These are phyloP conservation scores for Mythimna albipuncta DNA, from an alignment of 2,888 invertebrate genomes.

Conservation along the genomic window DNA sequence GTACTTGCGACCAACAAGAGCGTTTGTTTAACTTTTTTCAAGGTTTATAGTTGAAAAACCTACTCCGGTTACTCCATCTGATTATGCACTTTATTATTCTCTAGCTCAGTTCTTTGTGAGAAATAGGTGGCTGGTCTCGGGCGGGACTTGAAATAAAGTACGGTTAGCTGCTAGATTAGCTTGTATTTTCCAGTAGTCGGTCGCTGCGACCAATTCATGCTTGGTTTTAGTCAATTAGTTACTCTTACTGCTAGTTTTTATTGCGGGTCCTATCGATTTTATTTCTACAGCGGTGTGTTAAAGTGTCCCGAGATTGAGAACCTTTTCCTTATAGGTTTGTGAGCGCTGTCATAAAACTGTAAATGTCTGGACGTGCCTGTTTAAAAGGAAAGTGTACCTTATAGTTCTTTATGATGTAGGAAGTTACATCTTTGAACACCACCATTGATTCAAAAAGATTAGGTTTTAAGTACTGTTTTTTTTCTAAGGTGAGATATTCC, in stretches of 20 bases:
- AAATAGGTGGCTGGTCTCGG: conserved; percentile 10
- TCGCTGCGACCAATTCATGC: background rate
- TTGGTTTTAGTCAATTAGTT: background rate
- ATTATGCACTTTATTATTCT: conserved; percentile 26
- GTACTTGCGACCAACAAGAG: too few species aligned
- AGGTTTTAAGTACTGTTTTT: too few species aligned
- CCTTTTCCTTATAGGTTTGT: background rate
- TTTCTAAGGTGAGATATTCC: too few species aligned
- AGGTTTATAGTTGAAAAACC: background rate
- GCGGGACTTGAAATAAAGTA: conserved; percentile 40
- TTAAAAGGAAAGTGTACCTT: too few species aligned
- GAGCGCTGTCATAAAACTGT: background rate
- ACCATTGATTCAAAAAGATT: too few species aligned
- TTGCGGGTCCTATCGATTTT: background rate
- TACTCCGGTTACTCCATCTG: background rate
- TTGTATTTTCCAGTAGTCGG: conserved; percentile 38
- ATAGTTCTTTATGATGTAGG: too few species aligned
- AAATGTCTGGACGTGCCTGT: too few species aligned
- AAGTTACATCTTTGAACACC: too few species aligned
- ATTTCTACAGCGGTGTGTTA: too few species aligned
- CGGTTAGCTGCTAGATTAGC: conserved; percentile 39
- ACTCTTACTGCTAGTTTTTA: background rate
- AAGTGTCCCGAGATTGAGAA: background rate
- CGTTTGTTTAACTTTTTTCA: background rate
- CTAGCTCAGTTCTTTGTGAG: conserved; percentile 16